Base-by-base conservation (phyloP, 2,888 invertebrate genomes). In the Drosophila basisetae region DNA sequence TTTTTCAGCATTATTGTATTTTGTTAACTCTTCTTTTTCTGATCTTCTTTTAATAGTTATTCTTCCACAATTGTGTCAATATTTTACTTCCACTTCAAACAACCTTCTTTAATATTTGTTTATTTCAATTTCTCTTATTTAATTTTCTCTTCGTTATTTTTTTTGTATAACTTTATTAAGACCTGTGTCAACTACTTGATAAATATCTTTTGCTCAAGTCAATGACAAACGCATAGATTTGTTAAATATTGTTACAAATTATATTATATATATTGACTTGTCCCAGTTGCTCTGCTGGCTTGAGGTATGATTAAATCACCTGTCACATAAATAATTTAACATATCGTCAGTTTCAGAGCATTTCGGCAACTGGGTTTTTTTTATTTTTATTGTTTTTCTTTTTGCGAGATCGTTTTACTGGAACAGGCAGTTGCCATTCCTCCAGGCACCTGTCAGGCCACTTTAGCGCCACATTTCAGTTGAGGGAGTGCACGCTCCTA, bases 381-480 rank as follows among this genome's bases (percentile, higher is more conserved):
- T 30, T 31, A 9, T 31, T 25, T 25, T 30, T 28, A 6, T 52
- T 28, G 5, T 30, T 25, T 18, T 3, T 41, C 18, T 41, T n/a
- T 41, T n/a, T 41, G 0, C 10, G 4, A 13, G 35, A 13, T 35
- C 13, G 35, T 13, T 22, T 43, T 47, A 13, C 16, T 47, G 43
- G 22, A 2, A 28, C n/a, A 31, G 30, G 22, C 39, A 31, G 18
- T 25, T 55, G 60, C 33, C 33, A 30, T 56, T 63, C 22, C 78
- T 41, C 35, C 10, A 50, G 78, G 65, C 73, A 59, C 50, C 73
- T 77, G 78, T 78, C 74, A 59, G 69, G 56, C 49, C 59, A 37
- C 60, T 66, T 67, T 49, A 37, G 22, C 28, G 28, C 47, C 67
- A 56, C 58, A 68, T 59, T 50, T 59, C 39, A 28, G 41, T 18